Evolutionary conservation across 92 coral and sea anemone genomes (phyloP).

Genomic region (Porites lobata): DNA sequence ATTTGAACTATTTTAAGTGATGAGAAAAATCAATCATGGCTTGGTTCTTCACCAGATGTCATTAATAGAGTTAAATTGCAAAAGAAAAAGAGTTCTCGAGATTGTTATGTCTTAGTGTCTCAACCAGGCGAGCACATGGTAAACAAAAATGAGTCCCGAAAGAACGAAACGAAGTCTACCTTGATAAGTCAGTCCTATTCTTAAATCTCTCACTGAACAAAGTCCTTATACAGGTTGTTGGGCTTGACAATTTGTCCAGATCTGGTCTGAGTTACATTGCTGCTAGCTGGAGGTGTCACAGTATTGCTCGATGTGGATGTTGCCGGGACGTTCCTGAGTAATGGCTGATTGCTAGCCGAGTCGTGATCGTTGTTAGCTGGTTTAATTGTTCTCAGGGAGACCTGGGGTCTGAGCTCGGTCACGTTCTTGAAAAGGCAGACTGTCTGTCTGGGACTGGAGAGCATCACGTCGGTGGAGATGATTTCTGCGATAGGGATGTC

Average conservation of each 20-base stretch:
- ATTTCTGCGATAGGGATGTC: conserved; percentile 52
- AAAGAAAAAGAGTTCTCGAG: no score
- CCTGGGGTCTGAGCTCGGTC: background rate
- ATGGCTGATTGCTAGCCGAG: background rate
- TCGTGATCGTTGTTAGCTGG: background rate
- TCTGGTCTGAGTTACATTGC: conserved; percentile 8
- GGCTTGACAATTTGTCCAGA: conserved; percentile 13
- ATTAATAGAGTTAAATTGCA: no score
- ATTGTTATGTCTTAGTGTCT: no score
- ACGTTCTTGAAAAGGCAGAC: background rate
- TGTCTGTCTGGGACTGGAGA: conserved; percentile 12
- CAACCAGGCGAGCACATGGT: no score
- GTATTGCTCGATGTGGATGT: no score
- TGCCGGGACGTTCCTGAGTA: background rate
- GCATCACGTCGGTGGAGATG: conserved; percentile 18
- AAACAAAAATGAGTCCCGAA: no score
- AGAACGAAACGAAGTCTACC: no score
- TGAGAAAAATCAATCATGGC: no score
- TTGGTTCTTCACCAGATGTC: no score
- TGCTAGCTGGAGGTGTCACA: background rate
- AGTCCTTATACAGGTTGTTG: background rate
- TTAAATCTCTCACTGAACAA: background rate
- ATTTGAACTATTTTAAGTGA: no score
- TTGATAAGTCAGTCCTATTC: background rate
- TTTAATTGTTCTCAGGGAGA: background rate